phyloP scores from a whole-genome alignment of 2,113 vertebrate species.

The Isichthys henryi region DNA sequence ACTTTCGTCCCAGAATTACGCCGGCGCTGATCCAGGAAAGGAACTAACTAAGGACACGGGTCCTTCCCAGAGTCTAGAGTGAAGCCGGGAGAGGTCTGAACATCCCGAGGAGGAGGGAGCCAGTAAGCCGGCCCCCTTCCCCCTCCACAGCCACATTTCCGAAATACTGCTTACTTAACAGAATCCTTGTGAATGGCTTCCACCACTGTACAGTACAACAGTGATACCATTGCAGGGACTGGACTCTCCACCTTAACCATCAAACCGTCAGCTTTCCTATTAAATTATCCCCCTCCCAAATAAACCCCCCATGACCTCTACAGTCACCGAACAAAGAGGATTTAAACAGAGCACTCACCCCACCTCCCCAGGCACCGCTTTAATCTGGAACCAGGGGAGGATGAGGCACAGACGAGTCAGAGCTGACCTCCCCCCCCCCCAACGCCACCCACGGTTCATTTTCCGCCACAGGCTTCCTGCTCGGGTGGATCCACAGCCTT shows the following conservation, averaged over 20 bases:
- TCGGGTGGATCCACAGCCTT: neutral
- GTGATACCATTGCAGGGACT: neutral
- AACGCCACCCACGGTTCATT: neutral
- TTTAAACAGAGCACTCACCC: neutral
- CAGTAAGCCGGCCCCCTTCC: neutral
- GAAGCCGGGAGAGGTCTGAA: neutral
- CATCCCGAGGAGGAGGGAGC: neutral
- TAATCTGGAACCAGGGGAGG: neutral
- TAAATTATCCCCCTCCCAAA: neutral
- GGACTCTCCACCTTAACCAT: neutral
- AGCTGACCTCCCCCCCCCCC: neutral
- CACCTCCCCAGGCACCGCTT: neutral
- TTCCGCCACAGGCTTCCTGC: neutral
- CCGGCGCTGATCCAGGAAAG: neutral
- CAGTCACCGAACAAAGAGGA: neutral
- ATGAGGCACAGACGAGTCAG: neutral
- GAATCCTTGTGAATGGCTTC: neutral
- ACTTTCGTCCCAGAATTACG: neutral
- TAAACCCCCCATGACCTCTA: neutral
- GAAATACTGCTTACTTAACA: neutral
- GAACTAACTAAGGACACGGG: neutral
- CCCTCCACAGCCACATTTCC: neutral
- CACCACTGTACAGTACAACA: neutral
- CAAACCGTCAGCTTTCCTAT: neutral
- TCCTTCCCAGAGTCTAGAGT: neutral